Base-by-base conservation (phyloP, 2,113 vertebrate species). In the Clarias magur region DNA sequence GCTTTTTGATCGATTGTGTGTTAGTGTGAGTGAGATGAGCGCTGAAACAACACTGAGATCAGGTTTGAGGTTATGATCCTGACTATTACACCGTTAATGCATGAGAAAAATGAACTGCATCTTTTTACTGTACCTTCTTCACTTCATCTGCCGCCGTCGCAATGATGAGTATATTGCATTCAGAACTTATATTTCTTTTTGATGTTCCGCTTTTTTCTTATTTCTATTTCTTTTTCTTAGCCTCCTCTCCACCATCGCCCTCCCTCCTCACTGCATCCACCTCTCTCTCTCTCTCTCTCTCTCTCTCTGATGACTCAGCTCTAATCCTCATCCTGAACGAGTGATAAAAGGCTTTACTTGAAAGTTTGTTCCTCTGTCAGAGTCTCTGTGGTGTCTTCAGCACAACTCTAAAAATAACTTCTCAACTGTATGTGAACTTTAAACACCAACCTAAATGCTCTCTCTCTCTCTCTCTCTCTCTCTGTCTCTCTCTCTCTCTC, bases 271-370 rank as follows among this genome's bases (percentile, higher is more conserved):
- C 68, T 70, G 30, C 5, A 15, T 73, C 34, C 10, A 27, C 21
- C 70, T 0, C 3, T 70, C 19, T 25, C 15, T 57, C 54, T 63
- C 25, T 25, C 54, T 1, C 1, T 56, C 48, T 75, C 15, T 67
- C 5, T 19, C 11, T 73, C 80, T 67, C 60, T 62, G 73, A 83
- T 88, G 84, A 88, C 89, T 89, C 89, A 84, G 84, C 84, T 65
- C 38, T 86, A 88, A 89, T 89, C 86, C 84, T 88, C 73, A 54
- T 82, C 78, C 78, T 80, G 76, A 80, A 80, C 53, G 54, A 80
- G 76, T 80, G 76, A 80, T 80, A 80, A 80, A 59, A 80, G 76
- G 76, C 57, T 80, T 80, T 80, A 57, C 76, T 80, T 80, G 27
- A 57, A 80, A 80, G 54, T 80, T 80, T 80, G 76, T 80, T 59